Evolutionary conservation across 2,797 vertebrate species (phyloP).

Genomic region (Myotis daubentonii): DNA sequence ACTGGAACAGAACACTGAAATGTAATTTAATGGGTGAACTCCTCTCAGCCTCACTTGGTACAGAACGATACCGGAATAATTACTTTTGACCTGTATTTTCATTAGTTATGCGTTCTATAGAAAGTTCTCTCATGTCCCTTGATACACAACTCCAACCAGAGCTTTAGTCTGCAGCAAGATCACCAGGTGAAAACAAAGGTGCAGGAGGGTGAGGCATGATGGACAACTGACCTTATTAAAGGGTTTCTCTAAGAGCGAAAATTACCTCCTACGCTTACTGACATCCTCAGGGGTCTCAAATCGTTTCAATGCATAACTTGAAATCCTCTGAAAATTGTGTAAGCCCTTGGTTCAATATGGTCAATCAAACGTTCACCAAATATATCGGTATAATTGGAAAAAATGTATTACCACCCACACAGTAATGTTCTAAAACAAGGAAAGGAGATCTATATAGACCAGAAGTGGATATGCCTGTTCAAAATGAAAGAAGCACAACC

Average conservation of each 20-base stretch:
- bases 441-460: background rate
- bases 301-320: background rate
- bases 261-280: background rate
- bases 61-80: constrained; percentile 48
- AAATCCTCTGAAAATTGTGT: constrained; percentile 36
- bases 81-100: constrained; percentile 67
- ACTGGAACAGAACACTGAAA: constrained; percentile 65
- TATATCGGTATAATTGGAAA: background rate
- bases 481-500: background rate
- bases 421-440: background rate
- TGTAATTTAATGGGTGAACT: constrained; percentile 76
- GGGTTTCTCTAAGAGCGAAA: background rate
- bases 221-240: background rate
- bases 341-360: background rate
- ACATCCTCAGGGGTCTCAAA: background rate
- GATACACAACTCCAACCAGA: background rate
- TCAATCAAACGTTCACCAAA: background rate
- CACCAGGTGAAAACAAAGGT: background rate
- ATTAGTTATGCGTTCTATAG: constrained; percentile 63
- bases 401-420: background rate
- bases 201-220: fast-evolving
- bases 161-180: background rate
- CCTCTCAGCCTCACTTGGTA: constrained; percentile 24
- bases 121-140: constrained; percentile 31
- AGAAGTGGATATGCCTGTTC: background rate